Conservation (phyloP, 30 jellyfish, hydroid and myxozoan species). For the Nemopilema nomurai region DNA sequence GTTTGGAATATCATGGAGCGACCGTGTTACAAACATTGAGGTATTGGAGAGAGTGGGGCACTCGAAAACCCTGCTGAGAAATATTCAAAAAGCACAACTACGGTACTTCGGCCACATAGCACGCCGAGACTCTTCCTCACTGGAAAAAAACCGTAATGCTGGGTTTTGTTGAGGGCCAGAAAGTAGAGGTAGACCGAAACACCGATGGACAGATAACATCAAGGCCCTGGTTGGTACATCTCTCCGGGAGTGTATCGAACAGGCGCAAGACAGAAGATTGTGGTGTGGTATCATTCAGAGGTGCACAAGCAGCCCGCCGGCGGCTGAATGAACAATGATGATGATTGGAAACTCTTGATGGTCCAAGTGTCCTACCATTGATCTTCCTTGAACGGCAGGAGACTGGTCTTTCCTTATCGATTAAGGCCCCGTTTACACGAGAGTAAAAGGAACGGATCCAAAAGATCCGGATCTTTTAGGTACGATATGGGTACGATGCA, state of each 20-base stretch:
- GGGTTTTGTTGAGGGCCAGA: neutral
- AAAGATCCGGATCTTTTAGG: no score
- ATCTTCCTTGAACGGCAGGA: no score
- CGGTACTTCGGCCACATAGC: conserved; percentile 6
- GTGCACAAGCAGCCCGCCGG: no score
- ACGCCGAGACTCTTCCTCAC: neutral
- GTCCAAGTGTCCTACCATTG: no score
- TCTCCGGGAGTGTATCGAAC: neutral
- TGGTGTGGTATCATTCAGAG: no score
- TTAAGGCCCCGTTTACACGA: no score
- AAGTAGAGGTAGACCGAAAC: conserved; percentile 5
- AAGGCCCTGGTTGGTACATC: neutral
- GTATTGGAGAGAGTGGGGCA: neutral
- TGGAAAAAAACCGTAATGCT: conserved; percentile 2
- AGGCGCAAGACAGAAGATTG: no score
- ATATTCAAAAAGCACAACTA: neutral
- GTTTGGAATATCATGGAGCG: conserved; percentile 1
- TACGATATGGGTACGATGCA: no score
- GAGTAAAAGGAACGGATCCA: no score
- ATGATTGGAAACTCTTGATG: no score
- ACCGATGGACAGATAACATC: conserved; percentile 1
- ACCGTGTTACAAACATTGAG: neutral
- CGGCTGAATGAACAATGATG: no score
- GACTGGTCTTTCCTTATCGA: no score
- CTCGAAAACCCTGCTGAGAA: neutral